Conservation (phyloP, 2,113 vertebrate species). For the Marmota monax region DNA sequence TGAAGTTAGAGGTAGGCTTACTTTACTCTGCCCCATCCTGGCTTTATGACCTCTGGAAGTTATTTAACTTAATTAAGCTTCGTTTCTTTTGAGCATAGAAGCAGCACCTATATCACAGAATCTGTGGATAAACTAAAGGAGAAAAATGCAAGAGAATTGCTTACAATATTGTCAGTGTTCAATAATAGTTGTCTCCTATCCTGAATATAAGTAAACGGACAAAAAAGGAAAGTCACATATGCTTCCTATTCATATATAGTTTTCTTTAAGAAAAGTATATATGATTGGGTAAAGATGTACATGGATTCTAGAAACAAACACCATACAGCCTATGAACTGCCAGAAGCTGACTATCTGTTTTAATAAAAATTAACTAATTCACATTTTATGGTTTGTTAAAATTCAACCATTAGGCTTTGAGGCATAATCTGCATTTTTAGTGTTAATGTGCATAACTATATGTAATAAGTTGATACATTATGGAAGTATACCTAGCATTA, state of each 20-base stretch:
- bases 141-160: neutral
- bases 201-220: neutral
- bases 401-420: neutral
- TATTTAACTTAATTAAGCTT: neutral
- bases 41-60: neutral
- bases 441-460: neutral
- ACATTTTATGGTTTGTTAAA: constrained; percentile 39
- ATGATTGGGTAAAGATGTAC: neutral
- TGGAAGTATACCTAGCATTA: neutral
- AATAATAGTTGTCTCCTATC: neutral
- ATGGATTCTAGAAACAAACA: neutral
- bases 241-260: neutral
- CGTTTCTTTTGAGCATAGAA: neutral
- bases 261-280: neutral
- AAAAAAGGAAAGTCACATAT: neutral
- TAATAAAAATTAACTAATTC: constrained; percentile 15
- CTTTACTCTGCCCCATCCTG: neutral
- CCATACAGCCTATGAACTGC: neutral
- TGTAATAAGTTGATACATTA: neutral
- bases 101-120: neutral
- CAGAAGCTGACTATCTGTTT: neutral
- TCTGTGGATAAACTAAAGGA: constrained; percentile 29
- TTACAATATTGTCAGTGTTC: constrained; percentile 4
- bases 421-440: neutral
- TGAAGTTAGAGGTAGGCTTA: neutral